phyloP scores from a whole-genome alignment of 64 coral and sea anemone genomes.

The Stichodactyla mertensii region DNA sequence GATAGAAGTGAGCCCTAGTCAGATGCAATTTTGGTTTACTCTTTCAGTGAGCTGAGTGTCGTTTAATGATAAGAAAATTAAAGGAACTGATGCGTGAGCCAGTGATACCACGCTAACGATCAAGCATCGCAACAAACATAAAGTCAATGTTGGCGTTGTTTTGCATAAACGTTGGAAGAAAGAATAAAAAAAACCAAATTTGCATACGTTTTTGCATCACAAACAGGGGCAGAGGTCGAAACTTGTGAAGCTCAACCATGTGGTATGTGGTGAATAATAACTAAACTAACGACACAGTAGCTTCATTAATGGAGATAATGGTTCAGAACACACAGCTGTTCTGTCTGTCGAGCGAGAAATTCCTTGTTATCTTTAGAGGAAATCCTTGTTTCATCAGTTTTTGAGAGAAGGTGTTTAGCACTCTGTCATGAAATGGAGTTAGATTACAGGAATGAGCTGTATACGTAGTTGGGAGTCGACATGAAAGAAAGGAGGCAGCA shows the following conservation, averaged over 20 bases:
- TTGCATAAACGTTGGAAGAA: neutral
- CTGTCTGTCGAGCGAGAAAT: neutral
- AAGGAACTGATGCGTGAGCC: neutral
- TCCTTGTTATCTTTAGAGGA: neutral
- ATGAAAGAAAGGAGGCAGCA: neutral
- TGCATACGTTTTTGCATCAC: neutral
- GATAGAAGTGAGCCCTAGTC: neutral
- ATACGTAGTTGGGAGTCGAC: too few species aligned
- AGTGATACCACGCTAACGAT: neutral
- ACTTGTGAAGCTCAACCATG: neutral
- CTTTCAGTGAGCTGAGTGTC: too few species aligned
- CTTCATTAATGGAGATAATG: neutral
- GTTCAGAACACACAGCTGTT: neutral
- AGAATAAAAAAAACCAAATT: neutral
- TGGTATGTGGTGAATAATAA: slow-evolving; percentile 10
- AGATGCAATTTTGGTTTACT: neutral
- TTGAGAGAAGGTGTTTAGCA: neutral
- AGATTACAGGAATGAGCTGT: neutral
- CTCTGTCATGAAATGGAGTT: neutral
- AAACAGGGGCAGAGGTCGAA: neutral
- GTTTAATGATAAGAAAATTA: neutral
- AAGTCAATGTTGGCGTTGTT: neutral
- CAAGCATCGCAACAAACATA: neutral
- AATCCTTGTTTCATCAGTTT: neutral
- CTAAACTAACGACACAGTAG: neutral